A percentile compares a stretch with the other conserved stretches of the same genome.
Evolutionary conservation across 35 echinoderm and acorn worm species (phyloP).

Genomic region (Chiridota heheva): DNA sequence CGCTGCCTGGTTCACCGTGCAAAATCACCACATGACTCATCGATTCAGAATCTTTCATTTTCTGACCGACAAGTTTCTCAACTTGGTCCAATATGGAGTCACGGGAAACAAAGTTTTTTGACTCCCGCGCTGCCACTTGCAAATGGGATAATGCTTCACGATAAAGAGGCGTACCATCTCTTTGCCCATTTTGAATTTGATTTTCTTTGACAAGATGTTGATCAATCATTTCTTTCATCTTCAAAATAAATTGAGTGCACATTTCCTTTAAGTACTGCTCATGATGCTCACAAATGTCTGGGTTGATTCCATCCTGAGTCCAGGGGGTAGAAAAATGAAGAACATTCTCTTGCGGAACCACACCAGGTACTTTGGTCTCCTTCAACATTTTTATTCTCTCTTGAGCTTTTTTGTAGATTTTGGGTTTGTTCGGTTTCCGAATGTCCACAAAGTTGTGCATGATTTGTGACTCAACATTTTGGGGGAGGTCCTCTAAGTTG

Average conservation of each 20-base stretch:
- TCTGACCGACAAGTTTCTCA: constrained; percentile 64
- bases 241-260: constrained; percentile 67
- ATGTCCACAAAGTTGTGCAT: constrained; percentile 98
- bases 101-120: constrained; percentile 65
- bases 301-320: constrained; percentile 74
- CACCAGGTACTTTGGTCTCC: constrained; percentile 71
- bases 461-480: constrained; percentile 88
- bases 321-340: constrained; percentile 79
- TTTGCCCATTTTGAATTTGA: constrained; percentile 57
- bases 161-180: constrained; percentile 61
- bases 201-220: constrained; percentile 67
- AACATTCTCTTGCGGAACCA: constrained; percentile 74
- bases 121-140: constrained; percentile 61
- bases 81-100: constrained; percentile 85
- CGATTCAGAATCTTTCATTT: constrained; percentile 45
- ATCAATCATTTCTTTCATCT: constrained; percentile 80
- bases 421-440: constrained; percentile 90
- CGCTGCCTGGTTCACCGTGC: constrained; percentile 81
- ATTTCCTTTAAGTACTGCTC: constrained; percentile 93
- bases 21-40: constrained; percentile 71
- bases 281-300: constrained; percentile 73
- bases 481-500: constrained; percentile 85
- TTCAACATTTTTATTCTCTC: constrained; percentile 94
- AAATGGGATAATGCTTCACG: constrained; percentile 68
- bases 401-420: constrained; percentile 97